Conservation (phyloP, 1,140 invertebrate genomes). For the Aphelenchoides avenae region DNA sequence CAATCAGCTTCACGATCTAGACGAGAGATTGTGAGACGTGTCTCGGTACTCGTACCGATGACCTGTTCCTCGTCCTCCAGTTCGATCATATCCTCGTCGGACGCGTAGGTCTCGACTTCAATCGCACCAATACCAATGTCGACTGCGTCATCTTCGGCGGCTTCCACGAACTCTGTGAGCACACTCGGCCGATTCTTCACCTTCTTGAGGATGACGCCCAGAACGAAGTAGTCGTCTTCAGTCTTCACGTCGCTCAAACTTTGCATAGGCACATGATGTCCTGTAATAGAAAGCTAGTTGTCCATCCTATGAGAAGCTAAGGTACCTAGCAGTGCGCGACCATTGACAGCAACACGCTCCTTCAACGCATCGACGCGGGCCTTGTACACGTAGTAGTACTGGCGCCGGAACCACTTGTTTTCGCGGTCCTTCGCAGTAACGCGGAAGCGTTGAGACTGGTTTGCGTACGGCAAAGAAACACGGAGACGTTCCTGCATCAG, state of each 20-base stretch:
- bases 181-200: slow-evolving; percentile 37
- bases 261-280: not conserved
- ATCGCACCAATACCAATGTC: slow-evolving; percentile 23
- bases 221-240: slow-evolving; percentile 19
- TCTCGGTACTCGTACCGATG: not conserved
- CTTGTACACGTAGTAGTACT: slow-evolving; percentile 8
- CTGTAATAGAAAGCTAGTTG: slow-evolving; percentile 7
- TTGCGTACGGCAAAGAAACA: too few species aligned
- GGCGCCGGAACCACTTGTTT: slow-evolving; percentile 8
- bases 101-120: slow-evolving; percentile 10
- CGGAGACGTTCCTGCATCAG: too few species aligned
- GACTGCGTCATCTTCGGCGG: slow-evolving; percentile 17
- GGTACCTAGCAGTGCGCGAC: slow-evolving; percentile 11
- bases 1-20: slow-evolving; percentile 31
- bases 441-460: too few species aligned
- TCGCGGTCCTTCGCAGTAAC: too few species aligned
- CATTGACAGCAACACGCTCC: slow-evolving; percentile 11
- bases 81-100: slow-evolving; percentile 24
- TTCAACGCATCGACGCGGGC: slow-evolving; percentile 1
- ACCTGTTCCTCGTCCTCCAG: slow-evolving; percentile 43
- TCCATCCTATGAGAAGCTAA: slow-evolving; percentile 2
- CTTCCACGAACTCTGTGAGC: slow-evolving; percentile 26
- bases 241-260: not conserved
- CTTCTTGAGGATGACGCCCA: slow-evolving; percentile 29
- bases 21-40: not conserved